Evolutionary conservation across 2,888 invertebrate genomes (phyloP).

Genomic region (Leptinotarsa rubiginosa): DNA sequence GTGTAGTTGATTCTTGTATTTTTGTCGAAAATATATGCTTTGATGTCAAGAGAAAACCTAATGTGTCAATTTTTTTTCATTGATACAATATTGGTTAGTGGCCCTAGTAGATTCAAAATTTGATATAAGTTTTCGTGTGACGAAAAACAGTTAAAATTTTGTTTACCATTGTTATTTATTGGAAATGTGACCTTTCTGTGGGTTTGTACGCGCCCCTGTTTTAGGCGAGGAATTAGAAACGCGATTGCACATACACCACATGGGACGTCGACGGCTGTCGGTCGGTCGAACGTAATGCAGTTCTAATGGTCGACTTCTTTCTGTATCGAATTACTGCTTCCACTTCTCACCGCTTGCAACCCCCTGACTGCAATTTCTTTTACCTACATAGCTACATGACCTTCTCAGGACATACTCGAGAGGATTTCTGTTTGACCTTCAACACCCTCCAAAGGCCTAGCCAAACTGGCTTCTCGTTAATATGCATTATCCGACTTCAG

Average conservation of each 20-base stretch:
- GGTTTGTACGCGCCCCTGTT: slow-evolving; percentile 24
- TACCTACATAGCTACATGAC: slow-evolving; percentile 40
- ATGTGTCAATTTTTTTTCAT: too few species aligned
- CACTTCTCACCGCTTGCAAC: slow-evolving; percentile 26
- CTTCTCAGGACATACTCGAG: slow-evolving; percentile 34
- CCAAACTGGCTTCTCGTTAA: slow-evolving; percentile 35
- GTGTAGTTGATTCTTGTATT: too few species aligned
- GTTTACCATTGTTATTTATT: too few species aligned
- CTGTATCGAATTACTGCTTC: slow-evolving; percentile 39
- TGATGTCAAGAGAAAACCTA: too few species aligned
- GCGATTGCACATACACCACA: slow-evolving; percentile 49
- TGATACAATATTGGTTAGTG: too few species aligned
- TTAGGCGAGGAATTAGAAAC: slow-evolving; percentile 41
- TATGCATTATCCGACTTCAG: neutral
- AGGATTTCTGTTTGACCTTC: slow-evolving; percentile 40
- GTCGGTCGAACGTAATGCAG: slow-evolving; percentile 48
- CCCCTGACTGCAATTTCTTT: slow-evolving; percentile 38
- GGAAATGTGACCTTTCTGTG: too few species aligned
- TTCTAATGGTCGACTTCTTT: slow-evolving; percentile 31
- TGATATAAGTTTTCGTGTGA: too few species aligned
- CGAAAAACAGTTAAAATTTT: too few species aligned
- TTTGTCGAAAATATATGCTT: too few species aligned
- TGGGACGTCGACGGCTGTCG: slow-evolving; percentile 46
- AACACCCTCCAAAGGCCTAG: slow-evolving; percentile 29
- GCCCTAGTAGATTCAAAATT: too few species aligned